phyloP scores from a whole-genome alignment of 2,113 vertebrate species.

The Leucosticte australis region DNA sequence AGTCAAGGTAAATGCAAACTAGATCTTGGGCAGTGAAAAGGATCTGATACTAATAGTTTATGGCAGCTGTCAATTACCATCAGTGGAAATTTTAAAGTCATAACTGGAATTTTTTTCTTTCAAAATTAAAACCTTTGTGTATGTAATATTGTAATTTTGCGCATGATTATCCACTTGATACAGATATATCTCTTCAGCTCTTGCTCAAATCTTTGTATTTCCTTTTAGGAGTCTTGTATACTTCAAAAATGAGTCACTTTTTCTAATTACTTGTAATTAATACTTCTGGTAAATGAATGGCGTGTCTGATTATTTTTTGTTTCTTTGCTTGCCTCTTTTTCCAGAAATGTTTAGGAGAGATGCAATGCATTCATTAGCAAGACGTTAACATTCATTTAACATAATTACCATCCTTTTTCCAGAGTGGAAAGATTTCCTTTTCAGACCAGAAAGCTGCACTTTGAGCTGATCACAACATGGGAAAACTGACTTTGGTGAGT shows the following conservation, averaged over 20 bases:
- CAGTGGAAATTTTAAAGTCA: neutral
- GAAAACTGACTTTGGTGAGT: neutral
- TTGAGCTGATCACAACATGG: conserved; percentile 3
- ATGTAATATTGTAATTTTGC: neutral
- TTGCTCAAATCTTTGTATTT: neutral
- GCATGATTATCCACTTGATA: neutral
- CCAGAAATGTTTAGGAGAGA: conserved; percentile 50
- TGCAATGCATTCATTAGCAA: conserved; percentile 57
- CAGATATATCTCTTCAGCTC: neutral
- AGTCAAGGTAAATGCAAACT: neutral
- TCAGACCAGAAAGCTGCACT: conserved; percentile 1
- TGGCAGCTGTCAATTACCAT: neutral
- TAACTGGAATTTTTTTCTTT: neutral
- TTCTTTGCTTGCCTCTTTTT: conserved; percentile 32
- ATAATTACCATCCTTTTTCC: conserved; percentile 43
- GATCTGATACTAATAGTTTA: neutral
- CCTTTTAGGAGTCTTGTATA: neutral
- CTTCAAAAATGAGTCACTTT: conserved; percentile 35
- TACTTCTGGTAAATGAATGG: conserved; percentile 36
- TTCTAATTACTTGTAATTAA: conserved; percentile 55
- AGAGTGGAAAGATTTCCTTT: conserved; percentile 30
- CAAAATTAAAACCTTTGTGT: neutral
- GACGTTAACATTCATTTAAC: conserved; percentile 40
- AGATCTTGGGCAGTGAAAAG: neutral
- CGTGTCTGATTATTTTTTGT: conserved; percentile 41